phyloP scores from a whole-genome alignment of 2,888 invertebrate species.

The Hypercompe scribonia region DNA sequence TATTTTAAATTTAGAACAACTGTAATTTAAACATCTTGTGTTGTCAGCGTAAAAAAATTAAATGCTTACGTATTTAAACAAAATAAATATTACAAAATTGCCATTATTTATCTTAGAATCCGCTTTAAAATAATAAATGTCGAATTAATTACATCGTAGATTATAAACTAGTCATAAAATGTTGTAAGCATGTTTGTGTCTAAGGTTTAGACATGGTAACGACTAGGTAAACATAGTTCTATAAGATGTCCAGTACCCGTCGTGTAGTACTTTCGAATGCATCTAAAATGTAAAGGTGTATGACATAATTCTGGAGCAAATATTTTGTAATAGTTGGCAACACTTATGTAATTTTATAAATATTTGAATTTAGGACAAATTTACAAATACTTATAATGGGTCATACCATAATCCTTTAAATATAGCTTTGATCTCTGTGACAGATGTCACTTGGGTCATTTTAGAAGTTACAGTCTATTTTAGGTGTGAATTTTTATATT shows the following conservation, averaged over 20 bases:
- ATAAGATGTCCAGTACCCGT: conserved; percentile 10
- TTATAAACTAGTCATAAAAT: conserved; percentile 6
- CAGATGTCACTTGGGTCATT: too few relatives aligned
- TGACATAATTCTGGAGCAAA: conserved; percentile 12
- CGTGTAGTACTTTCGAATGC: conserved; percentile 18
- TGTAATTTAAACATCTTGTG: not conserved
- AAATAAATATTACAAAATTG: not conserved
- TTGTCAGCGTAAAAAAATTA: not conserved
- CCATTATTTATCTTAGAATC: not conserved
- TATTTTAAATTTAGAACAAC: not conserved
- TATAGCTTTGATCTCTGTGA: too few relatives aligned
- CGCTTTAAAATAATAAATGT: conserved; percentile 5
- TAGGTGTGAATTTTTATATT: too few relatives aligned
- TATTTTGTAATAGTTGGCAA: conserved; percentile 7
- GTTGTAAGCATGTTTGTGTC: conserved; percentile 6
- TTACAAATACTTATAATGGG: too few relatives aligned
- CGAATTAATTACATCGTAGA: not conserved
- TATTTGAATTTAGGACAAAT: too few relatives aligned
- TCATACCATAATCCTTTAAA: too few relatives aligned
- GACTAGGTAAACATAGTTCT: conserved; percentile 11
- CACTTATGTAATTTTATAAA: not conserved
- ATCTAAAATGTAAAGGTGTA: conserved; percentile 6
- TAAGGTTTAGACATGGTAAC: conserved; percentile 11
- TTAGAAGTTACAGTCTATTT: too few relatives aligned
- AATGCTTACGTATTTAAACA: not conserved